Evolutionary conservation across 2,888 invertebrate species (phyloP).

Genomic region (Caenorhabditis afra): DNA sequence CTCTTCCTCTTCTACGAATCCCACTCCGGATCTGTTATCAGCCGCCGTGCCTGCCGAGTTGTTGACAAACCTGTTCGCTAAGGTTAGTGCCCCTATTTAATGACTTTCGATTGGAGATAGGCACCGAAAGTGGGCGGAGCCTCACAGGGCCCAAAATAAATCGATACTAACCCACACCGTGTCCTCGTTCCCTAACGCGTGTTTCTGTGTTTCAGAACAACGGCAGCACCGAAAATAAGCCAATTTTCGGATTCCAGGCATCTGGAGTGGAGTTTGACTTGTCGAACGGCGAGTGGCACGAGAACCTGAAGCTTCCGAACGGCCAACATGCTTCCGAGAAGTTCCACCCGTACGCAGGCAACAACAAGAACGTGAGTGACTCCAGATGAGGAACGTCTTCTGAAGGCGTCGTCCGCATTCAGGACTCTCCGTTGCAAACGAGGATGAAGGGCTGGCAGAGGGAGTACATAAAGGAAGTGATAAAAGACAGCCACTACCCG

Average conservation of each 20-base stretch:
- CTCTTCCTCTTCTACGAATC: slow-evolving; percentile 34
- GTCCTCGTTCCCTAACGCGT: not conserved
- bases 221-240: slow-evolving; percentile 17
- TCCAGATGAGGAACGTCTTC: not conserved
- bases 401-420: not conserved
- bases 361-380: slow-evolving; percentile 32
- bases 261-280: slow-evolving; percentile 47
- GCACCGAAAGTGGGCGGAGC: not conserved
- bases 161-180: too few relatives aligned
- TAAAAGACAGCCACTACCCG: slow-evolving; percentile 69
- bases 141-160: too few relatives aligned
- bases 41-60: slow-evolving; percentile 55
- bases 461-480: slow-evolving; percentile 70
- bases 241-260: slow-evolving; percentile 49
- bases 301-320: slow-evolving; percentile 36
- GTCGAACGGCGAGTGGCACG: slow-evolving; percentile 46
- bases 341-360: slow-evolving; percentile 40
- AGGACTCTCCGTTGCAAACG: slow-evolving; percentile 60
- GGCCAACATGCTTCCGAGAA: slow-evolving; percentile 28
- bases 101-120: not conserved
- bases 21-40: slow-evolving; percentile 49
- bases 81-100: slow-evolving; percentile 47
- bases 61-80: slow-evolving; percentile 62
- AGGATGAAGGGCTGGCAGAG: slow-evolving; percentile 71
- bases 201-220: slow-evolving; percentile 26